Base-by-base conservation (phyloP, 2,888 invertebrate genomes). In the Rhagophthalmus giganteus region DNA sequence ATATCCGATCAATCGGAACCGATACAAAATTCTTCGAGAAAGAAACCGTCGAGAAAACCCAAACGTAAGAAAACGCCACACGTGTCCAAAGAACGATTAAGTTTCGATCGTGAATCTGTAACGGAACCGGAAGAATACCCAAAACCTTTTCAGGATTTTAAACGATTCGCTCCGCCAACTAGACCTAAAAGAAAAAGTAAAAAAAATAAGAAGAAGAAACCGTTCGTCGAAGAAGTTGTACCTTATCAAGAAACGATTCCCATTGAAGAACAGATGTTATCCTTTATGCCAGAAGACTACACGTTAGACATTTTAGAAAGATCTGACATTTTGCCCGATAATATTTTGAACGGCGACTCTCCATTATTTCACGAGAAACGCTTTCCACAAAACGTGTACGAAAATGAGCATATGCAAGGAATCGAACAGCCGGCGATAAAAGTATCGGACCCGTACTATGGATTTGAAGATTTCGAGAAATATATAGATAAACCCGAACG, bases 131-230 rank as follows among this genome's bases (percentile, higher is more conserved):
- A 62, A 6, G 61, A 62, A 39, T 62, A 61, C 20, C 57, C 55
- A 1, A 54, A 55, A 33, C 24, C 52, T n/a, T 54, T 53, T 76
- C 46, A 53, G 10, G 54, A 56, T 3, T 79, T 78, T 65, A 79
- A 79, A 61, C 78, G 78, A 66, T 79, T 78, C 68, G 78, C 78
- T 33, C 33, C 47, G 9, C 65, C 65, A 11, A 77, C 80, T 8
- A 74, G 82, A 56, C 82, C 82, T 11, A 81, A 78, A 42, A 73
- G 82, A 58, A 78, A 78, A 25, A 81, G 80, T 60, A 78, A 79
- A 51, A 65, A 64, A 35, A 46, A 49, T 31, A 47, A 61, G 12
- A 59, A 62, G 32, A 59, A 53, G 56, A 27, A 31, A 44, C 27
- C 27, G 12, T 25, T 5, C 6, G 32, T 57, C 8, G 61, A 63